Conservation (phyloP, 2,888 invertebrate genomes). For the Tiphia femorata region DNA sequence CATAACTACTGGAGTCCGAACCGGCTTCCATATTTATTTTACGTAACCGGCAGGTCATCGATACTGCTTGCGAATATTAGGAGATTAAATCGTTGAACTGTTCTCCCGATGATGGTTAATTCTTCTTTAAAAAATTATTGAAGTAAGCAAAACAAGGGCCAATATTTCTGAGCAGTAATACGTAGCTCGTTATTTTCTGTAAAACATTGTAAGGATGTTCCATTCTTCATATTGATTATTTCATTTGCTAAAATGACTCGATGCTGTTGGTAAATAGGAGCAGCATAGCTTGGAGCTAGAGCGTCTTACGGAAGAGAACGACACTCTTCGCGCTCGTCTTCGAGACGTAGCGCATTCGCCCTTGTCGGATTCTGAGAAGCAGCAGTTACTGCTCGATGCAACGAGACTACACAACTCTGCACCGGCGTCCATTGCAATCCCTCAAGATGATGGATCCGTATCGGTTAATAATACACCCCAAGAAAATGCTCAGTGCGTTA, state of each 20-base stretch:
- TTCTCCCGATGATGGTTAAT: too few species aligned
- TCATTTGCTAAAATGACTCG: background rate
- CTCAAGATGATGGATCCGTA: slow-evolving; percentile 52
- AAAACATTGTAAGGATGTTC: too few species aligned
- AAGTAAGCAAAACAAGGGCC: too few species aligned
- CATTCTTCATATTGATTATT: too few species aligned
- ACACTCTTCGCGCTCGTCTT: slow-evolving; percentile 79
- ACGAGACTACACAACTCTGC: slow-evolving; percentile 82
- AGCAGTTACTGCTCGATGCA: slow-evolving; percentile 81
- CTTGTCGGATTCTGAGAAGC: slow-evolving; percentile 85
- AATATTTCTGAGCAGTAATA: too few species aligned
- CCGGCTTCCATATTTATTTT: too few species aligned
- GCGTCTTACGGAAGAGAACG: slow-evolving; percentile 83
- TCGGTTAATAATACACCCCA: slow-evolving; percentile 30
- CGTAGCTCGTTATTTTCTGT: too few species aligned
- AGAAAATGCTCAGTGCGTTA: slow-evolving; percentile 77
- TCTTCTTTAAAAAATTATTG: too few species aligned
- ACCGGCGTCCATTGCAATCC: slow-evolving; percentile 80
- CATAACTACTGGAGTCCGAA: too few species aligned
- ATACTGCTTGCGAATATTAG: too few species aligned
- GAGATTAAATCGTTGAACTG: too few species aligned
- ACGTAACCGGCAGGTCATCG: too few species aligned
- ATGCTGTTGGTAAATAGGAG: slow-evolving; percentile 66
- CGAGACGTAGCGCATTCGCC: slow-evolving; percentile 86
- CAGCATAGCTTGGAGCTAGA: slow-evolving; percentile 76